Percentiles rank a stretch among this genome's conserved stretches.
These are phyloP conservation scores for Eristalis tenax DNA, from an alignment of 2,888 invertebrate species.

Conservation along the genomic window DNA sequence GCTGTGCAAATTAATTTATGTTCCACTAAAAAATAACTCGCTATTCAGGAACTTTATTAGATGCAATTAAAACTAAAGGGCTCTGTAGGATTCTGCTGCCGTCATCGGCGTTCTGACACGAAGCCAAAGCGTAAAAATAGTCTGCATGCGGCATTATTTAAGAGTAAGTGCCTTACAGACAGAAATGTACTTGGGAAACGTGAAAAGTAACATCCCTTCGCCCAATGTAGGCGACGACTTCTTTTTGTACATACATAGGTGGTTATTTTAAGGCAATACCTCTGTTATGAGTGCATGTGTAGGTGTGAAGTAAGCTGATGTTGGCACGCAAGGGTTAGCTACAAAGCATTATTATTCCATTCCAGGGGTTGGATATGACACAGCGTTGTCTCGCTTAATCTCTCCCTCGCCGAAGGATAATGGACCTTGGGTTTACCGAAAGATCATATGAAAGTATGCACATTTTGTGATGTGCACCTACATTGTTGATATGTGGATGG, in stretches of 20 bases:
- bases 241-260: neutral
- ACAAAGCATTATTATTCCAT: neutral
- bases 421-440: neutral
- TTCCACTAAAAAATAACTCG: slow-evolving; percentile 3
- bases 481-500: too few relatives aligned
- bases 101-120: slow-evolving; percentile 46
- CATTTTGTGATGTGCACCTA: neutral
- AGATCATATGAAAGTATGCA: neutral
- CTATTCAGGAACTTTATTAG: slow-evolving; percentile 25
- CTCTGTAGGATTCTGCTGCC: slow-evolving; percentile 4
- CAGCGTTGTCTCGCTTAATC: neutral
- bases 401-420: neutral
- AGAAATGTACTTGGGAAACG: neutral
- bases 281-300: neutral
- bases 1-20: slow-evolving; percentile 21
- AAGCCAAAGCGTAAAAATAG: slow-evolving; percentile 19
- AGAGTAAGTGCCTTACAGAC: slow-evolving; percentile 4
- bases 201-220: slow-evolving; percentile 29
- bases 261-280: neutral
- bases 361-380: neutral
- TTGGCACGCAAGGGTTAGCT: neutral
- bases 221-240: neutral
- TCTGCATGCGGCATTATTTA: slow-evolving; percentile 12
- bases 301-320: neutral
- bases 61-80: slow-evolving; percentile 44